Evolutionary conservation across 2,797 vertebrate species (phyloP).

Genomic region (Adelosebastes latens): DNA sequence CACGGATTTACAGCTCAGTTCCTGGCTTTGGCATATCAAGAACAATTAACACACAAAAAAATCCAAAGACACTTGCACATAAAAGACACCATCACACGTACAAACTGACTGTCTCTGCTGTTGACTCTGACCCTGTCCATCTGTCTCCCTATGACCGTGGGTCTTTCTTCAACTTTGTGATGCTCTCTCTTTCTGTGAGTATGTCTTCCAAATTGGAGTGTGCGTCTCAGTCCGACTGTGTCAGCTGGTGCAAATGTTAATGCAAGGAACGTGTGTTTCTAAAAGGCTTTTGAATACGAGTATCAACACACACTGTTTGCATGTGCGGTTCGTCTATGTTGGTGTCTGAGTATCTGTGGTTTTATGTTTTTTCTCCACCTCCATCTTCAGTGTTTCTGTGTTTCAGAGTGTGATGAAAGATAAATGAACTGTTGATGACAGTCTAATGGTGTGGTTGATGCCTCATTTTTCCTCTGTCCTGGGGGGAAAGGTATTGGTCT

Average conservation of each 20-base stretch:
- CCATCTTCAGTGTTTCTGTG: conserved; percentile 57
- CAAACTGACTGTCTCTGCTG: conserved; percentile 65
- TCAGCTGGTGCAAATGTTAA: conserved; percentile 9
- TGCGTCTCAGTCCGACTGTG: conserved; percentile 43
- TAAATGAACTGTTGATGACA: conserved; percentile 53
- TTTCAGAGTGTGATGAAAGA: conserved; percentile 50
- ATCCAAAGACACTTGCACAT: conserved; percentile 11
- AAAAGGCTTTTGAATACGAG: conserved; percentile 1
- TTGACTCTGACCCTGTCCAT: conserved; percentile 78
- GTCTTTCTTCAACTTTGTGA: conserved; percentile 75
- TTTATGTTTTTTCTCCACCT: conserved; percentile 55
- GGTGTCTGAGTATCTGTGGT: conserved; percentile 31
- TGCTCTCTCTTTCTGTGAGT: conserved; percentile 80
- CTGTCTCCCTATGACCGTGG: conserved; percentile 77
- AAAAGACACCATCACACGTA: conserved; percentile 34
- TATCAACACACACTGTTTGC: conserved; percentile 31
- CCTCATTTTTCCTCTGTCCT: conserved; percentile 33
- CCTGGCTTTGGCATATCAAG: conserved; percentile 10
- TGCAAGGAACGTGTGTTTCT: not conserved
- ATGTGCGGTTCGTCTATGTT: conserved; percentile 48
- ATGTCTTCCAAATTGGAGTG: conserved; percentile 64
- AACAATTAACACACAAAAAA: not conserved
- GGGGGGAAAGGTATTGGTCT: conserved; percentile 33
- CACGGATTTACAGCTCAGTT: conserved; percentile 5
- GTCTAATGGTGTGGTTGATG: conserved; percentile 37